A percentile compares a stretch with the other conserved stretches of the same genome.
phyloP scores from a whole-genome alignment of 2,797 vertebrate genomes.

The Phataginus tricuspis region DNA sequence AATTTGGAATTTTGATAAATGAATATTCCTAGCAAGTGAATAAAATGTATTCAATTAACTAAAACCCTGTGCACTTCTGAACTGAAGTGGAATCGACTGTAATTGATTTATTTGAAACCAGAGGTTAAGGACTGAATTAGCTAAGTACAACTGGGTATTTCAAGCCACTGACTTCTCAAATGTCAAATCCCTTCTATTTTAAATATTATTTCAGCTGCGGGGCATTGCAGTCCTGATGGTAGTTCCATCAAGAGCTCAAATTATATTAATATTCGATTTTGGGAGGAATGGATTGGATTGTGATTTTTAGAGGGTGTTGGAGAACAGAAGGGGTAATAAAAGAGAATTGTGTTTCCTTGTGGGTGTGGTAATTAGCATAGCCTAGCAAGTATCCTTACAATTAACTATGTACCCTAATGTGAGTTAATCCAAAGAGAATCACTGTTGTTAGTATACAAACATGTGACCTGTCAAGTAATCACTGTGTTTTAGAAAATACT shows the following conservation, averaged over 20 bases:
- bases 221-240: slow-evolving; percentile 90
- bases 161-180: slow-evolving; percentile 95
- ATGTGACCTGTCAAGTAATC: slow-evolving; percentile 78
- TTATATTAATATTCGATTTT: slow-evolving; percentile 91
- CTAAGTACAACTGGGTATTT: slow-evolving; percentile 96
- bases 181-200: slow-evolving; percentile 92
- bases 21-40: slow-evolving; percentile 90
- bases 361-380: slow-evolving; percentile 79
- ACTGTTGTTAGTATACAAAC: slow-evolving; percentile 71
- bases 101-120: slow-evolving; percentile 97
- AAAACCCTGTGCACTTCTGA: slow-evolving; percentile 93
- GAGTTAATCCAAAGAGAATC: slow-evolving; percentile 56
- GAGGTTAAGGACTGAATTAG: slow-evolving; percentile 97
- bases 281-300: slow-evolving; percentile 79
- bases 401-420: slow-evolving; percentile 76
- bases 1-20: slow-evolving; percentile 89
- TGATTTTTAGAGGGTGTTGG: slow-evolving; percentile 72
- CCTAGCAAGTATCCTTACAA: slow-evolving; percentile 59
- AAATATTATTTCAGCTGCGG: slow-evolving; percentile 94
- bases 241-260: slow-evolving; percentile 92
- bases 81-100: slow-evolving; percentile 94
- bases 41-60: slow-evolving; percentile 93
- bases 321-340: slow-evolving; percentile 71
- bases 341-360: slow-evolving; percentile 73
- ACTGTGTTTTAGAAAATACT: slow-evolving; percentile 76